Percentiles rank a stretch among this genome's conserved stretches.
phyloP scores from a whole-genome alignment of 2,888 invertebrate species.

The Diaprepes abbreviatus region DNA sequence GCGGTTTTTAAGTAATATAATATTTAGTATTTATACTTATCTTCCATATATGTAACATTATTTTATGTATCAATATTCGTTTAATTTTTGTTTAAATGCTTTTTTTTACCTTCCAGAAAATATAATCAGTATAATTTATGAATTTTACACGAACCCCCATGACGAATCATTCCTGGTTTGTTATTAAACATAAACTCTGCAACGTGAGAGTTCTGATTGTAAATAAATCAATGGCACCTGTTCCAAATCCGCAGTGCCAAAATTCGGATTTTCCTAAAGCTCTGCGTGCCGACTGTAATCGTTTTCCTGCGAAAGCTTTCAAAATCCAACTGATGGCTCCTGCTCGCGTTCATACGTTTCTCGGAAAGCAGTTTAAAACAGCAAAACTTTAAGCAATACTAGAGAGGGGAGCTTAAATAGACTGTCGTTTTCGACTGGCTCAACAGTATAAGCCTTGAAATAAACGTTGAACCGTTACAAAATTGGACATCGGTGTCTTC shows the following conservation, averaged over 20 bases:
- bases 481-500: slow-evolving; percentile 27
- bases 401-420: slow-evolving; percentile 58
- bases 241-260: slow-evolving; percentile 30
- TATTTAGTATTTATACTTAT: too few species aligned
- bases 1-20: too few species aligned
- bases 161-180: not conserved
- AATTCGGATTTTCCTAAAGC: slow-evolving; percentile 36
- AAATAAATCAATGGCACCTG: slow-evolving; percentile 36
- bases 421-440: slow-evolving; percentile 49
- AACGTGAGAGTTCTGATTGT: slow-evolving; percentile 7
- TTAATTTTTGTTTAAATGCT: too few species aligned
- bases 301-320: slow-evolving; percentile 34
- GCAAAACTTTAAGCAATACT: slow-evolving; percentile 52
- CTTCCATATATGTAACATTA: too few species aligned
- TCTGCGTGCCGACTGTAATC: slow-evolving; percentile 8
- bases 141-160: not conserved
- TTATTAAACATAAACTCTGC: not conserved
- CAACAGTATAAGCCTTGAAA: slow-evolving; percentile 51
- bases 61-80: too few species aligned
- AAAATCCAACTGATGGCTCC: slow-evolving; percentile 24
- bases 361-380: slow-evolving; percentile 50
- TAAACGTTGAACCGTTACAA: slow-evolving; percentile 36
- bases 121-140: too few species aligned
- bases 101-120: too few species aligned
- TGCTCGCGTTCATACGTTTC: slow-evolving; percentile 46